Evolutionary conservation across 2,797 vertebrate genomes (phyloP).

Genomic region (Lagorchestes hirsutus): DNA sequence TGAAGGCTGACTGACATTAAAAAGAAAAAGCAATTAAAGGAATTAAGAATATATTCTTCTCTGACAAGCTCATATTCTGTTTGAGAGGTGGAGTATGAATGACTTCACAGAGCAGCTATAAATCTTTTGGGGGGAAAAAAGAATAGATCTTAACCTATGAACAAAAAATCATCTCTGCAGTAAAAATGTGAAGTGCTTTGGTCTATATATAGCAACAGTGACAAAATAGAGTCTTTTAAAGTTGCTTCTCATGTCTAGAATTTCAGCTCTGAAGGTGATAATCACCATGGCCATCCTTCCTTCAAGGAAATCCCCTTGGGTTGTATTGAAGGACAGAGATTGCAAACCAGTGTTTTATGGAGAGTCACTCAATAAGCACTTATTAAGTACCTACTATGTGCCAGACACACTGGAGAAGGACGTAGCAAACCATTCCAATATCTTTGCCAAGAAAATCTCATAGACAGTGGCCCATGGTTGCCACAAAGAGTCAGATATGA

Average conservation of each 20-base stretch:
- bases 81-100: conserved; percentile 34
- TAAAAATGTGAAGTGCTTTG: not conserved
- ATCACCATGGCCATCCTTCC: not conserved
- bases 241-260: not conserved
- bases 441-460: not conserved
- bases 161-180: not conserved
- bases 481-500: not conserved
- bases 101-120: conserved; percentile 12
- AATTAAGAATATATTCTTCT: conserved; percentile 47
- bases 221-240: not conserved
- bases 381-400: not conserved
- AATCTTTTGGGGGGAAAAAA: conserved; percentile 47
- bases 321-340: not conserved
- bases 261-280: not conserved
- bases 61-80: conserved; percentile 4
- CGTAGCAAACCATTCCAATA: not conserved
- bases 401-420: not conserved
- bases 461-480: too few relatives aligned
- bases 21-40: conserved; percentile 60
- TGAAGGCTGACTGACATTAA: conserved; percentile 52
- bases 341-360: not conserved
- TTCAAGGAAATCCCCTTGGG: not conserved
- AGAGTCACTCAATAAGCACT: not conserved
- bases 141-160: conserved; percentile 48
- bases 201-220: not conserved